Conservation (phyloP, 1,140 invertebrate species). For the Oryctes rhinoceros region DNA sequence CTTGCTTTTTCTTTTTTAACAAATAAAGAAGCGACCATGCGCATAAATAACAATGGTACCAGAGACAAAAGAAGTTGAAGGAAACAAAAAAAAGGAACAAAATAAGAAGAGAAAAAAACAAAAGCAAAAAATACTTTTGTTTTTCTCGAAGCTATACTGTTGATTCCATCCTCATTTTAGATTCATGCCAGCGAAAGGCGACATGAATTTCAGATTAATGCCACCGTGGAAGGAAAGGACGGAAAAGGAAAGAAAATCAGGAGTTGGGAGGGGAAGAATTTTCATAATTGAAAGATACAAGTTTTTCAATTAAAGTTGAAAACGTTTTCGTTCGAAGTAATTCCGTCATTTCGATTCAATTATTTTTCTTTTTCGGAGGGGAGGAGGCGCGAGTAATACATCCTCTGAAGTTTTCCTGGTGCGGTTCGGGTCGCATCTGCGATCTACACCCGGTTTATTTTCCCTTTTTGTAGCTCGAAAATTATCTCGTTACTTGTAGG, state of each 20-base stretch:
- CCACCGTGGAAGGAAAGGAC: not conserved
- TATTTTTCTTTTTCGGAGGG: not conserved
- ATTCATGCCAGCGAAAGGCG: slow-evolving; percentile 2
- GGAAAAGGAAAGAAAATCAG: too few species aligned
- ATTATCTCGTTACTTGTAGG: not conserved
- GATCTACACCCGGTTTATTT: not conserved
- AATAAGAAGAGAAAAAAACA: not conserved
- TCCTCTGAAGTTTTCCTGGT: not conserved
- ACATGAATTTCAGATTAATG: slow-evolving; percentile 19
- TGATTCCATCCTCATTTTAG: not conserved
- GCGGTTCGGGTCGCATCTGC: not conserved
- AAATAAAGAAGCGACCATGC: slow-evolving; percentile 3
- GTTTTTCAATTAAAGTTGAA: slow-evolving; percentile 36
- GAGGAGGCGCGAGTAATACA: not conserved
- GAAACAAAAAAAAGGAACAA: not conserved
- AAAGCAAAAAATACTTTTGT: not conserved
- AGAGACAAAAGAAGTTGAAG: not conserved
- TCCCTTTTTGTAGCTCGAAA: not conserved
- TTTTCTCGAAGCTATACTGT: not conserved
- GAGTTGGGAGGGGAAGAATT: not conserved
- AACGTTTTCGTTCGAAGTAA: slow-evolving; percentile 26
- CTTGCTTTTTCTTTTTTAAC: not conserved
- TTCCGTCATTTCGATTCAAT: slow-evolving; percentile 23
- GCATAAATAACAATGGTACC: slow-evolving; percentile 10
- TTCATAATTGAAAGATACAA: slow-evolving; percentile 31